phyloP scores from a whole-genome alignment of 2,113 vertebrate genomes.

The Semicossyphus pulcher region DNA sequence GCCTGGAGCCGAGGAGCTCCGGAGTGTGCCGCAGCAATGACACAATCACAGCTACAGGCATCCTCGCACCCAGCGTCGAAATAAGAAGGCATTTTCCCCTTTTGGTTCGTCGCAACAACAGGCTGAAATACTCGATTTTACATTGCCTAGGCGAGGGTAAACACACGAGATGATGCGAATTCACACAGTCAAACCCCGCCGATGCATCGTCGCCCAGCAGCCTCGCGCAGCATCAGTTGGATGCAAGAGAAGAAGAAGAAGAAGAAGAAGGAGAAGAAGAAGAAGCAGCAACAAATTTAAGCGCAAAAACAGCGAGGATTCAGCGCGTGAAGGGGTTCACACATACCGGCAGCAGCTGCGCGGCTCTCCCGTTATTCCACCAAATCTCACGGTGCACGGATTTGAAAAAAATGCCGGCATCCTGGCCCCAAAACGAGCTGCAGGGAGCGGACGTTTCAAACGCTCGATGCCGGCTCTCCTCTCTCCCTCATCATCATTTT shows the following conservation, averaged over 20 bases:
- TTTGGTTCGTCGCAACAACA: constrained; percentile 17
- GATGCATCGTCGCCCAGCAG: constrained; percentile 67
- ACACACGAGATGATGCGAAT: constrained; percentile 45
- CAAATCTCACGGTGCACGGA: constrained; percentile 37
- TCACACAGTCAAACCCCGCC: constrained; percentile 57
- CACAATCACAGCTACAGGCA: constrained; percentile 69
- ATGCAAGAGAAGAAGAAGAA: constrained; percentile 38
- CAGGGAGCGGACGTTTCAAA: constrained; percentile 37
- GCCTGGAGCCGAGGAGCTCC: constrained; percentile 62
- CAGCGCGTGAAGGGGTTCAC: constrained; percentile 38
- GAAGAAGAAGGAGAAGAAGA: constrained; percentile 9
- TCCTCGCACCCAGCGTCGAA: constrained; percentile 64
- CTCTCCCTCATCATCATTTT: constrained; percentile 26
- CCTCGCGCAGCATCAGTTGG: constrained; percentile 68
- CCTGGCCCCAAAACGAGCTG: constrained; percentile 58
- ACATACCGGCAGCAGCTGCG: constrained; percentile 58
- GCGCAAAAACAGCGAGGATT: neutral
- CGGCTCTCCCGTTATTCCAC: constrained; percentile 29
- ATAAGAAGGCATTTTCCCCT: constrained; percentile 37
- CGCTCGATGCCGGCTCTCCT: constrained; percentile 9
- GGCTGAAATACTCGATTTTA: constrained; percentile 9
- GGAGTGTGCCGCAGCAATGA: constrained; percentile 73
- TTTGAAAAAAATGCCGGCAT: constrained; percentile 63
- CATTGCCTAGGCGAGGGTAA: constrained; percentile 40
- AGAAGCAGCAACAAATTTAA: neutral